These are phyloP conservation scores for Electrophaes corylata DNA, from an alignment of 2,888 invertebrate species.

Conservation along the genomic window DNA sequence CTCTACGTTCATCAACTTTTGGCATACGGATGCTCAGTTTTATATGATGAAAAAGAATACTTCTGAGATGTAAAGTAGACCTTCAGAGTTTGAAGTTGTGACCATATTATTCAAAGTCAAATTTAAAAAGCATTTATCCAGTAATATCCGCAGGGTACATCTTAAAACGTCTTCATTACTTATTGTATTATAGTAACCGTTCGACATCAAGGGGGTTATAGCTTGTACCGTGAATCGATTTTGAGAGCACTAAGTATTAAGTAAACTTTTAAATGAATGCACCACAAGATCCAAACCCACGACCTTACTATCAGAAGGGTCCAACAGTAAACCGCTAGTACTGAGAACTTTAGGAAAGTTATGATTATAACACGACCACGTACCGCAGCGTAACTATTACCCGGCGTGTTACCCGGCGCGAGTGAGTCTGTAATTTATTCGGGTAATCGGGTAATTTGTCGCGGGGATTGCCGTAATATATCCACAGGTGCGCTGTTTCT, in stretches of 20 bases:
- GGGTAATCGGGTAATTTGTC: conserved; percentile 73
- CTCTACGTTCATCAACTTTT: no score
- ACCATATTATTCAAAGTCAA: no score
- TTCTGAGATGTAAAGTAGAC: no score
- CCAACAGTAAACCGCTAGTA: background rate
- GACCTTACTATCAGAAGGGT: background rate
- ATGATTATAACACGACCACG: conserved; percentile 48
- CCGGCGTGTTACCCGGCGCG: conserved; percentile 37
- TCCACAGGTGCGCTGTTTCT: conserved; percentile 59
- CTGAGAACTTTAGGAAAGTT: conserved; percentile 20
- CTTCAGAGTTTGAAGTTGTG: no score
- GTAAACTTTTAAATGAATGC: background rate
- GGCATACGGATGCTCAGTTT: no score
- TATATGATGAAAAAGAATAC: no score
- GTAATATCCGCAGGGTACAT: no score
- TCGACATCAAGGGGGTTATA: background rate
- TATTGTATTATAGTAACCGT: no score
- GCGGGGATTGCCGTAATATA: conserved; percentile 64
- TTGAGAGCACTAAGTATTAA: no score
- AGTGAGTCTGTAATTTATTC: conserved; percentile 64
- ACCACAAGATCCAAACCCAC: background rate
- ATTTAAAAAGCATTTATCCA: no score
- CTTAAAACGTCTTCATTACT: no score
- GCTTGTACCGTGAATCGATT: no score
- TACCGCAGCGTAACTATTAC: conserved; percentile 52